Base-by-base conservation (phyloP, 1,140 invertebrate genomes). In the Nephila pilipes region DNA sequence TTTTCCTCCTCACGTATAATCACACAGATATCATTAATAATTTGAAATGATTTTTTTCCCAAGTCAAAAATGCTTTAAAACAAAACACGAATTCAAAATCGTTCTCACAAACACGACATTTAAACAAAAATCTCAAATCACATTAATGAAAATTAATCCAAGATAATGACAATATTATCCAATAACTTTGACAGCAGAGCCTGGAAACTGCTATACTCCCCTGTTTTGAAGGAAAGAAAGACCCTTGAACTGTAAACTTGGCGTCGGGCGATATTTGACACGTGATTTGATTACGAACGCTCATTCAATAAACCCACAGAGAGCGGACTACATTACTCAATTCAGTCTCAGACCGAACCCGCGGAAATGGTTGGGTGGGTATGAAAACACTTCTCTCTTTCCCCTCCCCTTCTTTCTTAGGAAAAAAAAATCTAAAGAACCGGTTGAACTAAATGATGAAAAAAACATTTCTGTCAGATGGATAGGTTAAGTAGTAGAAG, bases 241-340 rank as follows among this genome's bases (percentile, higher is more conserved):
- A 90, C 88, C 88, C 69, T 90, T 90, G 88, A 90, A 90, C 88
- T 60, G 29, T 58, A 80, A 87, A 90, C 75, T 80, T 46, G 69
- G 75, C 69, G 75, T 32, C 88, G 54, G 88, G 46, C 57, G 58
- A 46, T 54, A 79, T 90, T 57, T 38, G 32, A 75, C 88, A 90
- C 88, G 88, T 90, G 88, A 90, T 90, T 79, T 90, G 88, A 90
- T 90, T 90, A 90, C 88, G 54, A 69, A 38, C 88, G 57, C 85
- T 90, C 88, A 79, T 90, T 90, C 65, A 90, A 90, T 87, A 58
- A 87, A 87, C 85, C 85, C 85, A 60, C 85, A 38, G 55, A 32
- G 85, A 81, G 65, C 32, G 75, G n/a, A 80, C 54, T 79, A 58
- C 32, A 81, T 90, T 90, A 90, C 63, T 90, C 88, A 90, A 80